Evolutionary conservation across 2,797 vertebrate genomes (phyloP).

Genomic region (Myotis findleyi): DNA sequence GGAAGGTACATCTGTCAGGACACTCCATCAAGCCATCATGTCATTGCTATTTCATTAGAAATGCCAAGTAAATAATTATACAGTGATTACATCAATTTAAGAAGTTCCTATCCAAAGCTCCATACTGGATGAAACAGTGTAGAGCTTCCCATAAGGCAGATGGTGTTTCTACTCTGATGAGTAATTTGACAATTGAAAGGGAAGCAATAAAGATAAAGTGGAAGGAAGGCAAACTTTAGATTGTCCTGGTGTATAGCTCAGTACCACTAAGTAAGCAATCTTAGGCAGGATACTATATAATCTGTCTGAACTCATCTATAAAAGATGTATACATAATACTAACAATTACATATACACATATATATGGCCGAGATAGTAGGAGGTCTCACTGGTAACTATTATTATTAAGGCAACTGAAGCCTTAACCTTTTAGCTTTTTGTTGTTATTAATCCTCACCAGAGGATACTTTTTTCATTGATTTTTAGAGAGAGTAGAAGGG

Average conservation of each 20-base stretch:
- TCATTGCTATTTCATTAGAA: slow-evolving; percentile 5
- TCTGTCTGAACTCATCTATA: not conserved
- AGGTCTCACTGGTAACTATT: not conserved
- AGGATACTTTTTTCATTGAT: not conserved
- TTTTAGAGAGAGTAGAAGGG: not conserved
- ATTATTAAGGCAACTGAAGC: not conserved
- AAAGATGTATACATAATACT: not conserved
- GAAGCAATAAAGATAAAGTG: not conserved
- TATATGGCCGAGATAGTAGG: not conserved
- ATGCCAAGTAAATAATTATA: slow-evolving; percentile 40
- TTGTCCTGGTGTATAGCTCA: not conserved
- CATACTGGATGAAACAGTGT: not conserved
- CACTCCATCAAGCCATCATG: not conserved
- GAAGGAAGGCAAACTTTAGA: not conserved
- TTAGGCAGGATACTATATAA: not conserved
- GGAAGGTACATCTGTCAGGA: not conserved
- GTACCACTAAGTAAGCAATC: not conserved
- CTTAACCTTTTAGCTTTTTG: not conserved
- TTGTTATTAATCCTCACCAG: not conserved
- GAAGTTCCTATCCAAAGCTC: slow-evolving; percentile 1
- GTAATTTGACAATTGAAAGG: not conserved
- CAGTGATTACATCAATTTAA: not conserved
- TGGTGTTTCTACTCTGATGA: not conserved
- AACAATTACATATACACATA: not conserved
- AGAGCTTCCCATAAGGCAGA: not conserved